Evolutionary conservation across 2,888 invertebrate genomes (phyloP).

Genomic region (Xestoiulus laeticollis): DNA sequence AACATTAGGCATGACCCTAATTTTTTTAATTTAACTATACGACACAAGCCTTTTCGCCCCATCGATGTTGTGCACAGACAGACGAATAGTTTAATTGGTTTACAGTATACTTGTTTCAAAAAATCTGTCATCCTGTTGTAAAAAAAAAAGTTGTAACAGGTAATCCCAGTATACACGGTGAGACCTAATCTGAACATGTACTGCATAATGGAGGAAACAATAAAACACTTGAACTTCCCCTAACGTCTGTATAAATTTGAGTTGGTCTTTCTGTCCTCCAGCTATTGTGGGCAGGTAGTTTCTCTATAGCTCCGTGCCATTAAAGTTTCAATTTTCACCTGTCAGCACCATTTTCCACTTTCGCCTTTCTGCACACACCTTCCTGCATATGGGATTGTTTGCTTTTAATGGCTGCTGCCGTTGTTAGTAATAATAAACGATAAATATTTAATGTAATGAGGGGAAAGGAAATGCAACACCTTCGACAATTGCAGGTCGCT

Average conservation of each 20-base stretch:
- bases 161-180: not conserved
- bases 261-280: not conserved
- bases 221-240: slow-evolving; percentile 29
- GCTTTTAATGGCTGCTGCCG: slow-evolving; percentile 37
- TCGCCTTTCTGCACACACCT: slow-evolving; percentile 23
- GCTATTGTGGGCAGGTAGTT: not conserved
- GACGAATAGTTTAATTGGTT: not conserved
- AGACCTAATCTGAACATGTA: not conserved
- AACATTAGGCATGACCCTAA: not conserved
- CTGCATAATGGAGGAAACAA: slow-evolving; percentile 37
- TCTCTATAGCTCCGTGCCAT: not conserved
- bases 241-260: not conserved
- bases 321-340: not conserved
- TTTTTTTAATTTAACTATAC: not conserved
- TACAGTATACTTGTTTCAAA: not conserved
- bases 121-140: not conserved
- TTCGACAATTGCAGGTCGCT: slow-evolving; percentile 28
- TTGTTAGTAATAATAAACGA: slow-evolving; percentile 37
- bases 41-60: not conserved
- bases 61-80: not conserved
- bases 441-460: slow-evolving; percentile 37
- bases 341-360: not conserved
- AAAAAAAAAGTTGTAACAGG: not conserved
- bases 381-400: slow-evolving; percentile 11
- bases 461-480: slow-evolving; percentile 37